Evolutionary conservation across 2,113 vertebrate genomes (phyloP), one percentile per base, ranked within the genome.

Genomic region (Scomber scombrus): DNA sequence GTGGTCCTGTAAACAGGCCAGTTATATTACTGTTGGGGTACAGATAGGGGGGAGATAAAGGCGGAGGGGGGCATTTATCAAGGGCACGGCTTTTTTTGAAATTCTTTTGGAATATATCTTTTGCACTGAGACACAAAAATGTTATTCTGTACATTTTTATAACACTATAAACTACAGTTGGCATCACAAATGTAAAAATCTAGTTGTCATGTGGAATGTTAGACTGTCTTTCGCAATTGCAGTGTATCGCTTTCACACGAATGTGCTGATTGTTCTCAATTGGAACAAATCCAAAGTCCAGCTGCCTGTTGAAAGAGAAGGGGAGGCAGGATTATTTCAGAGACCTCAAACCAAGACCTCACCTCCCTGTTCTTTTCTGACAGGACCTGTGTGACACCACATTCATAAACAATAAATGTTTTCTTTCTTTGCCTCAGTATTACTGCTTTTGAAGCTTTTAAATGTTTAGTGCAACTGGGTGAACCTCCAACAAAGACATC

Each of bases 111-210:
- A 90, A 91, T 90, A 89, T 90, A 93, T 92, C 85, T 93, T 94
- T 95, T 96, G 94, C 94, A 95, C 94, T 94, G 92, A 95, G 93
- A 95, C 94, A 94, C 92, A 95, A 89, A 89, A 94, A 91, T 94
- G 92, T 95, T 92, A 90, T 92, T 91, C 90, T 93, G 93, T 94
- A 94, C 34, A 94, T 92, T 95, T 95, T 94, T 93, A 92, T 92
- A 94, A 90, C 84, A 84, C 88, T 81, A 91, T 85, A 57, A 91
- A 92, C 86, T 79, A 85, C 76, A 89, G 88, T 82, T 80, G 81
- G 77, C 90, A 85, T 91, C 89, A 94, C 92, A 76, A 93, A 92
- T 93, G 92, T 92, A 91, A 92, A 92, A 92, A 91, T 78, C 75
- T 92, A 92, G 92, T 78, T 80, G 92, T 93, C 88, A 82, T 88